A percentile compares a stretch with the other conserved stretches of the same genome.
These are phyloP conservation scores for Drosophila watanabei DNA, from an alignment of 1,140 invertebrate genomes.

Conservation along the genomic window DNA sequence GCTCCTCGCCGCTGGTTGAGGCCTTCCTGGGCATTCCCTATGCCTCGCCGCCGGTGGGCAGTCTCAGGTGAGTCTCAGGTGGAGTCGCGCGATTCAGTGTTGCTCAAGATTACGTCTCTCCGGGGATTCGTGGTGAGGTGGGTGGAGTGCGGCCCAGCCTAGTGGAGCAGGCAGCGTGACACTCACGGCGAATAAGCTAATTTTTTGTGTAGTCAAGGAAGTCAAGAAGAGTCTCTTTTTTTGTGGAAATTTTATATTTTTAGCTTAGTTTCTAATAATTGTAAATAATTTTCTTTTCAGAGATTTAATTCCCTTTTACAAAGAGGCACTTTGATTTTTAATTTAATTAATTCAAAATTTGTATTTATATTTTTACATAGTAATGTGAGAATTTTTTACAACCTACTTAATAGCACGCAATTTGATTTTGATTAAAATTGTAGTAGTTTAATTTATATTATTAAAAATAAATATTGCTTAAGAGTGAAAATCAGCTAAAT, in stretches of 20 bases:
- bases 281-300: no score
- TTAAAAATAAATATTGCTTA: neutral
- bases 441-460: neutral
- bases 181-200: neutral
- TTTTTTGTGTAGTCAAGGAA: neutral
- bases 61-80: constrained; percentile 80
- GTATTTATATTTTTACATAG: no score
- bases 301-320: neutral
- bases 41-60: constrained; percentile 88
- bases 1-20: constrained; percentile 93
- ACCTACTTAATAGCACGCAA: no score
- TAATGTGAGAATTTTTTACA: no score
- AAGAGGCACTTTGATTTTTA: neutral
- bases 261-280: neutral
- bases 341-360: neutral
- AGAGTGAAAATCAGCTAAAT: no score
- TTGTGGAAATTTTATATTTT: neutral
- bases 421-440: neutral
- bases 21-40: constrained; percentile 98
- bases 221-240: neutral
- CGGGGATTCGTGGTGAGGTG: neutral
- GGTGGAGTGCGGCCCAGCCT: neutral
- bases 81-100: constrained; percentile 23
- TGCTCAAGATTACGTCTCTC: constrained; percentile 41
- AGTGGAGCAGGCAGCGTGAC: constrained; percentile 29